Evolutionary conservation across 2,797 vertebrate species (phyloP).

Genomic region (Odontamblyopus rebecca): DNA sequence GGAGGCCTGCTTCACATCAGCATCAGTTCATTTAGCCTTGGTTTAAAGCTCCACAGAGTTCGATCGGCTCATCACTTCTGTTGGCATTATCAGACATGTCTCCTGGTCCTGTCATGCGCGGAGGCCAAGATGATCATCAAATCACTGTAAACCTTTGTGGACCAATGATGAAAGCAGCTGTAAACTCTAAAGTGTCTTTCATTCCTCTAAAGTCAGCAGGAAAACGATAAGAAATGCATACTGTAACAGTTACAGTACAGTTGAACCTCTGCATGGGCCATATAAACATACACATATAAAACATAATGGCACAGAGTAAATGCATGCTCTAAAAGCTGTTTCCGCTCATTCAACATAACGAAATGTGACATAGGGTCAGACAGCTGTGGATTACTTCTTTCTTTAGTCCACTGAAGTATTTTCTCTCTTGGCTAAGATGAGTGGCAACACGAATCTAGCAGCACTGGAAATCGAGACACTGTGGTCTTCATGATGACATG

Average conservation of each 20-base stretch:
- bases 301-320: slow-evolving; percentile 55
- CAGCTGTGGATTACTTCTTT: slow-evolving; percentile 27
- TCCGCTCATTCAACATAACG: slow-evolving; percentile 40
- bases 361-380: slow-evolving; percentile 43
- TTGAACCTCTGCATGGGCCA: slow-evolving; percentile 36
- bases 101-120: not conserved
- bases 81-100: slow-evolving; percentile 28
- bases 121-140: slow-evolving; percentile 23
- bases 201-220: slow-evolving; percentile 45
- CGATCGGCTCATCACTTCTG: slow-evolving; percentile 1
- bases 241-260: slow-evolving; percentile 34
- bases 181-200: slow-evolving; percentile 34
- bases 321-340: slow-evolving; percentile 57
- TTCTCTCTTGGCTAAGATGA: slow-evolving; percentile 59
- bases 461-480: slow-evolving; percentile 50
- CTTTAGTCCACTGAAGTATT: slow-evolving; percentile 38
- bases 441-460: slow-evolving; percentile 63
- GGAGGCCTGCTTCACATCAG: slow-evolving; percentile 14
- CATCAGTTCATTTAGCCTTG: slow-evolving; percentile 22
- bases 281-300: slow-evolving; percentile 65
- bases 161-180: slow-evolving; percentile 43
- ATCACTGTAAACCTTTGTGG: slow-evolving; percentile 67
- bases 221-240: slow-evolving; percentile 44
- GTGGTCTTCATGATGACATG: slow-evolving; percentile 51
- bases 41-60: slow-evolving; percentile 23